These are phyloP conservation scores for Phaenicophaeus curvirostris DNA, from an alignment of 2,797 vertebrate species.

Conservation along the genomic window DNA sequence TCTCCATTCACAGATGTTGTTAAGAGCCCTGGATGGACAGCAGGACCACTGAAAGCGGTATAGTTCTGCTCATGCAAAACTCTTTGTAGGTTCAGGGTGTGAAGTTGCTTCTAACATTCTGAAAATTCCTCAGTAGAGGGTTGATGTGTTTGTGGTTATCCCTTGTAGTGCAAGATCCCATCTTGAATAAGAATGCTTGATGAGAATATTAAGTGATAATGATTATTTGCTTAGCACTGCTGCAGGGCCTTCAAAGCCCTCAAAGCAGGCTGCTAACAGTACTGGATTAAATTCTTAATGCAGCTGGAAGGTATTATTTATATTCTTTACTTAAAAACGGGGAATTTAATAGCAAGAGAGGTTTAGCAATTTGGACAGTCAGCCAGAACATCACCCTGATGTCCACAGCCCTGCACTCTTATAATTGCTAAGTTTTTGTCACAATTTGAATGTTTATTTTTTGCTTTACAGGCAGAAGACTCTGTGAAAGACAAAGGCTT, in stretches of 20 bases:
- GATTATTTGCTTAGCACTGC: constrained; percentile 29
- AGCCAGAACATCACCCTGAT: constrained; percentile 1
- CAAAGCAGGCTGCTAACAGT: not conserved
- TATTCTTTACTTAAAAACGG: constrained; percentile 27
- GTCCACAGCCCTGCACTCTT: not conserved
- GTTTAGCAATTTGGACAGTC: constrained; percentile 26
- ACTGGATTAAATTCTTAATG: constrained; percentile 28
- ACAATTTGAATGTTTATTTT: not conserved
- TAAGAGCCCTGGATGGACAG: not conserved
- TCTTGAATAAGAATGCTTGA: constrained; percentile 6
- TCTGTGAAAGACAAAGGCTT: not conserved
- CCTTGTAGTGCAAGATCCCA: not conserved
- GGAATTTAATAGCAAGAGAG: constrained; percentile 20
- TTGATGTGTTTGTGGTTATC: not conserved
- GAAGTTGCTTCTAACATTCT: not conserved
- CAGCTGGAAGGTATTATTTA: constrained; percentile 39
- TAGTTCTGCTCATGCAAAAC: not conserved
- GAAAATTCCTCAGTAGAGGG: not conserved
- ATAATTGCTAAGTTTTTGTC: not conserved
- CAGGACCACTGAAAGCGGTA: not conserved
- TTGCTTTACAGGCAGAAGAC: not conserved
- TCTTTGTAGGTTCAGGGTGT: not conserved
- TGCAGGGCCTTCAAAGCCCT: not conserved
- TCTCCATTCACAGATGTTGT: rapidly evolving
- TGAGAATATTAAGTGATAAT: constrained; percentile 45